Conservation (phyloP, 2,888 invertebrate genomes). For the Ommatoiulus sabulosus region DNA sequence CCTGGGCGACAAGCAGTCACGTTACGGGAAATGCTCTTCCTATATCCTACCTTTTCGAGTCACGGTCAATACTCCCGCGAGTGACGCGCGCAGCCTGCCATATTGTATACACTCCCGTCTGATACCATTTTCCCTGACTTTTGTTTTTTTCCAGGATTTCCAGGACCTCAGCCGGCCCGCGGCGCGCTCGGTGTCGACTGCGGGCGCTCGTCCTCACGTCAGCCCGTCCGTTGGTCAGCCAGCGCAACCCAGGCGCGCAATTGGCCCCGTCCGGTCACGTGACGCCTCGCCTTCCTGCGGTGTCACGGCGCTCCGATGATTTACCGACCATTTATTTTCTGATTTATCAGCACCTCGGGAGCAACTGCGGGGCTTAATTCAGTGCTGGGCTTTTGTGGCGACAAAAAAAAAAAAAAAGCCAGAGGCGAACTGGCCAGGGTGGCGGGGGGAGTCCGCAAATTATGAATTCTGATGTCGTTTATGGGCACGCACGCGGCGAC, state of each 20-base stretch:
- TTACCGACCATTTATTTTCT: constrained; percentile 60
- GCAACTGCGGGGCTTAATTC: not conserved
- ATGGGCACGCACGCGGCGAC: constrained; percentile 10
- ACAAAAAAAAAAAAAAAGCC: constrained; percentile 30
- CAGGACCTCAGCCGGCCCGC: not conserved
- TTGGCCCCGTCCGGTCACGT: constrained; percentile 57
- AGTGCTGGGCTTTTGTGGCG: constrained; percentile 18
- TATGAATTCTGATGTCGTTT: constrained; percentile 58
- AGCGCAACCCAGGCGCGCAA: not conserved
- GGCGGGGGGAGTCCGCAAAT: constrained; percentile 43
- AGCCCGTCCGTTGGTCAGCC: not conserved
- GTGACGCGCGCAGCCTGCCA: no score
- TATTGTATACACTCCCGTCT: no score
- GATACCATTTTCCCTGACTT: not conserved
- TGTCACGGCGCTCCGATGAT: constrained; percentile 59
- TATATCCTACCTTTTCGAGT: no score
- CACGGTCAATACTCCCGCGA: no score
- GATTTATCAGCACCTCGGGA: constrained; percentile 58
- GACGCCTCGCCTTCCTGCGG: constrained; percentile 52
- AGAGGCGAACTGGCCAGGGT: not conserved
- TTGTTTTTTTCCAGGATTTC: not conserved
- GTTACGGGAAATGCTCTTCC: no score
- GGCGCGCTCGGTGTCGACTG: not conserved
- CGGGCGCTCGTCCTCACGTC: no score
- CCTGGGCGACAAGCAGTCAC: no score